Evolutionary conservation across 2,797 vertebrate species (phyloP), one percentile per base, ranked within the genome.

Genomic region (Sparus aurata): DNA sequence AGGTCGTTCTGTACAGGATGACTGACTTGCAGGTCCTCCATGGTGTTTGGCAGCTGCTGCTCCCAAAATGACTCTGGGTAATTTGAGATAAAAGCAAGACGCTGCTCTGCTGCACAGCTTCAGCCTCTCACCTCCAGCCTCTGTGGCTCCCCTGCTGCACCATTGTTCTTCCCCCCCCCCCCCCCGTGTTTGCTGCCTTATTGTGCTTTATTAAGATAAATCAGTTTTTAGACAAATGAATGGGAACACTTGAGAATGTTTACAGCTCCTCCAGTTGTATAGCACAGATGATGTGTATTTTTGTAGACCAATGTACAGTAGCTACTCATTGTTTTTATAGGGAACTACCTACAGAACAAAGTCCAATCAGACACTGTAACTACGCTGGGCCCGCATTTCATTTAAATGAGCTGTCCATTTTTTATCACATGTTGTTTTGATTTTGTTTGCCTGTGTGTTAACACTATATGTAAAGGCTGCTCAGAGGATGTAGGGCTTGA

Each of bases 11-110:
- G 57, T 62, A 41, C 54, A 60, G 60, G 67, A 74, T 77, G 72
- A 58, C 76, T 66, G 59, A 70, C 73, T 61, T 59, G 50, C 38
- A 64, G 60, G 16, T 63, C 70, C 57, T 64, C n/a, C 30, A n/a
- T 30, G 12, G 75, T 65, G 27, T 84, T 85, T 55, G 72, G 73
- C 90, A 92, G 92, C 93, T 92, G 93, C 68, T 85, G 82, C 82
- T 91, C 78, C 89, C 65, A 89, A 92, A 92, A 87, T 88, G 80
- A 88, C 86, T 83, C 27, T 50, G 49, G 30, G 91, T 92, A 94
- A 93, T 85, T 66, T 62, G 86, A 93, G 87, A 87, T 77, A 70
- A 87, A 84, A 82, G 45, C 66, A 73, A 67, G 72, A 74, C 10
- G 15, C 71, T 67, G 74, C 75, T 72, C 61, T 67, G 52, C 66